phyloP scores from a whole-genome alignment of 2,888 invertebrate genomes.

The Brachylomia viminalis region DNA sequence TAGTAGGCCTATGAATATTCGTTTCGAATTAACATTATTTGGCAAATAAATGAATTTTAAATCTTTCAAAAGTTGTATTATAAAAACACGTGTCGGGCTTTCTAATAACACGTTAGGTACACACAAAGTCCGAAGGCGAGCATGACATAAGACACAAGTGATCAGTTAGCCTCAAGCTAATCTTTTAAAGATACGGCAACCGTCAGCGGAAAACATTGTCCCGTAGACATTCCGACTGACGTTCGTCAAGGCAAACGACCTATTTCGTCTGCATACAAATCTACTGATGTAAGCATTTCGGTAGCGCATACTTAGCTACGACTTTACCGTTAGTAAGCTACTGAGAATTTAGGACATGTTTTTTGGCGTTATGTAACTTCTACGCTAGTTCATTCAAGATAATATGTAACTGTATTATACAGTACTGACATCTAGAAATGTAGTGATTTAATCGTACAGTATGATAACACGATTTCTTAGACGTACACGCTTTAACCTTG shows the following conservation, averaged over 20 bases:
- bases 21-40: constrained; percentile 5
- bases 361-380: constrained; percentile 38
- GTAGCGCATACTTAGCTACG: constrained; percentile 45
- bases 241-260: constrained; percentile 61
- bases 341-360: constrained; percentile 39
- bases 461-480: constrained; percentile 43
- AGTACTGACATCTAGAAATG: constrained; percentile 20
- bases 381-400: constrained; percentile 12
- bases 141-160: constrained; percentile 49
- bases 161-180: constrained; percentile 58
- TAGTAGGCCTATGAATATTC: constrained; percentile 17
- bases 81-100: constrained; percentile 7
- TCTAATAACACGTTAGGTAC: background rate
- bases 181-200: constrained; percentile 64
- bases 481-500: constrained; percentile 37
- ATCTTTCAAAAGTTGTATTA: constrained; percentile 1
- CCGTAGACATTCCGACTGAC: constrained; percentile 57
- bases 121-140: constrained; percentile 26
- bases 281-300: constrained; percentile 54
- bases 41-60: background rate
- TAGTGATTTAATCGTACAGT: constrained; percentile 19
- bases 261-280: constrained; percentile 62
- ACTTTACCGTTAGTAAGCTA: constrained; percentile 43
- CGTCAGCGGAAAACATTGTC: constrained; percentile 65
- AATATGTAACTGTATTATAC: constrained; percentile 1